phyloP scores from a whole-genome alignment of 2,797 vertebrate species.

The Hoplostethus atlanticus region DNA sequence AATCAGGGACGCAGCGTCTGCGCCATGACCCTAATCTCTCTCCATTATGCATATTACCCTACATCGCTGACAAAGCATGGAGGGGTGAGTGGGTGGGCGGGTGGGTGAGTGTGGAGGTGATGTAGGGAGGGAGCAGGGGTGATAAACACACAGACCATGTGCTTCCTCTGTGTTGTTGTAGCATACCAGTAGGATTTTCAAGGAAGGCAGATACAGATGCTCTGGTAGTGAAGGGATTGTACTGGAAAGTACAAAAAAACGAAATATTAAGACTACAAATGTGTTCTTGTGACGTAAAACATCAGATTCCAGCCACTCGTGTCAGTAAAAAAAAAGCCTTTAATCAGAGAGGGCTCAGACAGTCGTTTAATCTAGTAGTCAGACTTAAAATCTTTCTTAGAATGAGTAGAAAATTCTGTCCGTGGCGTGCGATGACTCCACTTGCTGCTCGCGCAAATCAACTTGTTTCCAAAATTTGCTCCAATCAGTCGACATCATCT shows the following conservation, averaged over 20 bases:
- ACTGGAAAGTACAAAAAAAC: neutral
- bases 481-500: too few species aligned
- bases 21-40: constrained; percentile 70
- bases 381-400: neutral
- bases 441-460: too few species aligned
- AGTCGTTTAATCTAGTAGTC: neutral
- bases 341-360: neutral
- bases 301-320: neutral
- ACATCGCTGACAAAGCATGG: constrained; percentile 45
- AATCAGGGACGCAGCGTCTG: constrained; percentile 49
- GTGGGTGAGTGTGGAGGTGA: neutral
- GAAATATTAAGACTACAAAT: neutral
- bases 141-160: constrained; percentile 59
- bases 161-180: constrained; percentile 22
- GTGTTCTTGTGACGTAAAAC: neutral
- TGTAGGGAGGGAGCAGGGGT: constrained; percentile 24
- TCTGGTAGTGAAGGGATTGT: neutral
- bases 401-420: too few species aligned
- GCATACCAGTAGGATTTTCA: too few species aligned
- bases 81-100: constrained; percentile 30
- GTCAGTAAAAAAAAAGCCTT: neutral
- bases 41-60: constrained; percentile 66
- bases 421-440: too few species aligned
- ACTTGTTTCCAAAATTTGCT: too few species aligned
- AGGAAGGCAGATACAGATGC: too few species aligned